Conservation (phyloP, 92 coral and sea anemone species). For the Palythoa heliodiscus region DNA sequence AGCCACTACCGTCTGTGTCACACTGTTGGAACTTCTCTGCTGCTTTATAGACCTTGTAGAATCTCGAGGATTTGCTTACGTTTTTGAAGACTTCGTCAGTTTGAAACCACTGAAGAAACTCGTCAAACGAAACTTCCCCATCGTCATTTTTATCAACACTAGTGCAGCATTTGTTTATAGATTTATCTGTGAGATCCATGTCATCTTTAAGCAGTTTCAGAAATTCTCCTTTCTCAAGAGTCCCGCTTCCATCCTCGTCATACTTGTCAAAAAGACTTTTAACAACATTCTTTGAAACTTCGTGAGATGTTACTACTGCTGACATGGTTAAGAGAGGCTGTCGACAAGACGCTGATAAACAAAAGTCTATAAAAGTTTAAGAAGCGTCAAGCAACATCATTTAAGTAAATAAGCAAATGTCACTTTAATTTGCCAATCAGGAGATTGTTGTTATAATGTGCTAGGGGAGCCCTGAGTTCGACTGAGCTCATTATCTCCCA, state of each 20-base stretch:
- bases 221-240: slow-evolving; percentile 65
- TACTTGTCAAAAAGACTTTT: slow-evolving; percentile 84
- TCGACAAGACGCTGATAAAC: not conserved
- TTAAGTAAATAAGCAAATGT: not conserved
- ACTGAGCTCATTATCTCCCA: slow-evolving; percentile 28
- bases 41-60: slow-evolving; percentile 67
- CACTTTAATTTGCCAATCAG: slow-evolving; percentile 8
- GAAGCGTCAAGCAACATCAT: not conserved
- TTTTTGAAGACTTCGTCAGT: slow-evolving; percentile 62
- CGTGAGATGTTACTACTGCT: slow-evolving; percentile 51
- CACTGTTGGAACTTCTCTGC: slow-evolving; percentile 74
- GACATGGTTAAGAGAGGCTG: slow-evolving; percentile 38
- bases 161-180: slow-evolving; percentile 64
- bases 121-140: slow-evolving; percentile 77
- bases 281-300: slow-evolving; percentile 67
- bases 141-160: slow-evolving; percentile 85
- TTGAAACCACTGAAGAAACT: slow-evolving; percentile 77
- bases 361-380: not conserved
- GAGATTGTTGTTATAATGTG: slow-evolving; percentile 1
- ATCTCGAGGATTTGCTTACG: slow-evolving; percentile 69
- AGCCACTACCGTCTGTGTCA: slow-evolving; percentile 80
- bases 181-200: slow-evolving; percentile 71
- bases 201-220: slow-evolving; percentile 68
- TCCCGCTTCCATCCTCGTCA: slow-evolving; percentile 81
- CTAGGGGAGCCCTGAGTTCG: slow-evolving; percentile 14